phyloP scores from a whole-genome alignment of 2,797 vertebrate species.

The Cossypha heuglini region DNA sequence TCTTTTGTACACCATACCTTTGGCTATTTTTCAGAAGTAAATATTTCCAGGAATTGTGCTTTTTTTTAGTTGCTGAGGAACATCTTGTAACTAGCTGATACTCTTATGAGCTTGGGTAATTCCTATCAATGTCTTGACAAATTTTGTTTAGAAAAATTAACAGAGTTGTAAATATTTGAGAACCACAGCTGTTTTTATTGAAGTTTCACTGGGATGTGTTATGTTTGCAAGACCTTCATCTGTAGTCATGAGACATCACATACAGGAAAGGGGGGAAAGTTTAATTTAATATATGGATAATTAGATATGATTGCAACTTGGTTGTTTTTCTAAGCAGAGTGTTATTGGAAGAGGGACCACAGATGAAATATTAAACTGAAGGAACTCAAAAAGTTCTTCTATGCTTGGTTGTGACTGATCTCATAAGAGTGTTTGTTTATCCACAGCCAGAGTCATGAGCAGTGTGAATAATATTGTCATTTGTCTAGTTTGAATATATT shows the following conservation, averaged over 20 bases:
- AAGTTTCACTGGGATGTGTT: not conserved
- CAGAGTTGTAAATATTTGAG: constrained; percentile 38
- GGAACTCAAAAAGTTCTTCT: not conserved
- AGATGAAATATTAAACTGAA: not conserved
- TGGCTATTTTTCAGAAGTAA: not conserved
- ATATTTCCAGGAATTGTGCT: not conserved
- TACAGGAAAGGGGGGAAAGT: not conserved
- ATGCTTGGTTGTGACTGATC: not conserved
- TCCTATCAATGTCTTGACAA: not conserved
- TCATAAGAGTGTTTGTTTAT: not conserved
- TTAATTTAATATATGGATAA: not conserved
- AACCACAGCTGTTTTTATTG: constrained; percentile 8
- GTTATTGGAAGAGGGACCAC: not conserved
- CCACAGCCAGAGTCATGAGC: not conserved
- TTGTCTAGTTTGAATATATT: not conserved
- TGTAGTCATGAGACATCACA: not conserved
- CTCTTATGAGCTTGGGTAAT: not conserved
- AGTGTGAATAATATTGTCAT: not conserved
- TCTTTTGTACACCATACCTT: not conserved
- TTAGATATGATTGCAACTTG: not conserved
- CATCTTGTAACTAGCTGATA: not conserved
- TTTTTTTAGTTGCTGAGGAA: not conserved
- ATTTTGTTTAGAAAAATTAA: constrained; percentile 13
- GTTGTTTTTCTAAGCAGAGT: not conserved
- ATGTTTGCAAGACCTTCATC: not conserved